Evolutionary conservation across 2,797 vertebrate species (phyloP).

Genomic region (Lerista edwardsae): DNA sequence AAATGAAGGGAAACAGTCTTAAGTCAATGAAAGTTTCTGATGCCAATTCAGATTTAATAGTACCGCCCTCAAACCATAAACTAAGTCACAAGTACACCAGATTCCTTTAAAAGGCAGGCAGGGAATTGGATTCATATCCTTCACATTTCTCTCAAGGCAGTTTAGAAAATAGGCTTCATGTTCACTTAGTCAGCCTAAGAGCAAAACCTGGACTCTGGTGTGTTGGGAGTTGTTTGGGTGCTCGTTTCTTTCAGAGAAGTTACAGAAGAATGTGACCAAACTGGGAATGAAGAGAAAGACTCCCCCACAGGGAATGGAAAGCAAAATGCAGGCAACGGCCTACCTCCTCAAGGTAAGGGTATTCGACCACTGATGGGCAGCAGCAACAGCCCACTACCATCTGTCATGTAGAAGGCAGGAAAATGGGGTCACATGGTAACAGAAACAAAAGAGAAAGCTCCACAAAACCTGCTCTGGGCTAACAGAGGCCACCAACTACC

Average conservation of each 20-base stretch:
- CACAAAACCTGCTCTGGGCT: not conserved
- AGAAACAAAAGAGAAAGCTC: not conserved
- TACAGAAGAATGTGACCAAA: not conserved
- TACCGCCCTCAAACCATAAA: not conserved
- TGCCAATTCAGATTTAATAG: not conserved
- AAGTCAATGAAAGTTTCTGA: not conserved
- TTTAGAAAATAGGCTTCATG: not conserved
- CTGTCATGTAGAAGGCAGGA: slow-evolving; percentile 72
- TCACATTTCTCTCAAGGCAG: not conserved
- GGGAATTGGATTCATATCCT: not conserved
- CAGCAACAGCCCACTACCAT: slow-evolving; percentile 75
- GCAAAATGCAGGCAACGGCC: slow-evolving; percentile 36
- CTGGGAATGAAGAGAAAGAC: not conserved
- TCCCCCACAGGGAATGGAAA: not conserved
- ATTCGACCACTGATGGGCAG: slow-evolving; percentile 73
- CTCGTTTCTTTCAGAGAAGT: not conserved
- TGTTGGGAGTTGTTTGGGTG: not conserved
- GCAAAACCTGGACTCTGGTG: not conserved
- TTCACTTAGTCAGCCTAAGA: not conserved
- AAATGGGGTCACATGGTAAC: slow-evolving; percentile 41
- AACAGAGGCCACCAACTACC: not conserved
- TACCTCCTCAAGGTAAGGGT: slow-evolving; percentile 68
- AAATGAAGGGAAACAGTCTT: not conserved
- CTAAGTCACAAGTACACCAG: not conserved
- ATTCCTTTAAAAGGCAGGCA: not conserved